Evolutionary conservation across 2,888 invertebrate genomes (phyloP), one percentile per base, ranked within the genome.

Genomic region (Sceliomorpha sp.): DNA sequence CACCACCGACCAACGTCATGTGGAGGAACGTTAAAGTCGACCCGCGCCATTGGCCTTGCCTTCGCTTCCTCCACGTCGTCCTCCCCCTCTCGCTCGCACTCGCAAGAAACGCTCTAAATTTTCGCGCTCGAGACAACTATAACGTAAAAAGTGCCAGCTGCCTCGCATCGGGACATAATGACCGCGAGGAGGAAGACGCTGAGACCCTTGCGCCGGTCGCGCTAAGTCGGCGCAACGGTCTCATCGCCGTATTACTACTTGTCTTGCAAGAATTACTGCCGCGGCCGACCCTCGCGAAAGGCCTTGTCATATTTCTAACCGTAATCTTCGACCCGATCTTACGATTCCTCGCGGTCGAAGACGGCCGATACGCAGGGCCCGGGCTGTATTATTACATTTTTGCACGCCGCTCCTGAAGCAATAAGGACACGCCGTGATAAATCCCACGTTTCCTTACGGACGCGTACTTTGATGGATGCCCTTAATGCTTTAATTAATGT

Each of bases 261-360:
- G 68, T 68, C 68, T 60, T 51, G 50, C 32, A 68, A 62, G 60
- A 68, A 31, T 69, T 69, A 60, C 60, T 44, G 56, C 60, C 20
- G 24, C 27, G 37, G 27, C 59, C 55, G 67, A 68, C 60, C 67
- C 60, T 44, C 44, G 37, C 55, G 39, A 68, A 45, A 68, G 50
- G 26, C 59, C 53, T 42, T 60, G 67, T 60, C 53, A 60, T 67
- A 60, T 60, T 60, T 60, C 67, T 50, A 50, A 44, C 48, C 27
- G 50, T 27, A 60, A 59, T 67, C 67, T 67, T 42, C 47, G 34
- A 24, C 45, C 36, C 37, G 53, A 59, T 67, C 67, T 59, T 58
- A 17, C 32, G 58, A 66, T 66, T 58, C 56, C 27, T 47, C 20
- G 40, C 12, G 20, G 17, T 20, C 40, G 24, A 10, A 24, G 14